A percentile compares a stretch with the other conserved stretches of the same genome.
These are phyloP conservation scores for Prolemur simus DNA, from an alignment of 2,113 vertebrate genomes.

Conservation along the genomic window DNA sequence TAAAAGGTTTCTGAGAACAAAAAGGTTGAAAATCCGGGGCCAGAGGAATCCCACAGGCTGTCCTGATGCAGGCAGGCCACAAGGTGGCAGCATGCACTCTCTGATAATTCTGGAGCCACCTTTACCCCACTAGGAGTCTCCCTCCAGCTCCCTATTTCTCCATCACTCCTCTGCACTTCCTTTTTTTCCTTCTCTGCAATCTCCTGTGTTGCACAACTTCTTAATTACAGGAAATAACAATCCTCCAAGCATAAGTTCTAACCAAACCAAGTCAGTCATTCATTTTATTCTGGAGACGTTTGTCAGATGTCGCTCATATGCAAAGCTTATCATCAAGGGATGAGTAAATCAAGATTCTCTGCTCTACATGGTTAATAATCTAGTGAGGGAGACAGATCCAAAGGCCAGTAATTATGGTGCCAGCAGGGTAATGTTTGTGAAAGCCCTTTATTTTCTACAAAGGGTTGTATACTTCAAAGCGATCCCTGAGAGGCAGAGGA, in stretches of 20 bases:
- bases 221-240: constrained; percentile 17
- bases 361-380: neutral
- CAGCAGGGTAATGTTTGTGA: neutral
- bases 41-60: neutral
- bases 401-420: neutral
- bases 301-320: neutral
- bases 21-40: neutral
- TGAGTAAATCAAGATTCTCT: neutral
- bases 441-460: neutral
- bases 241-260: neutral
- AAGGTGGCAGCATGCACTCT: constrained; percentile 16
- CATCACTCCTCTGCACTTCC: neutral
- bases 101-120: neutral
- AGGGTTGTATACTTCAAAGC: neutral
- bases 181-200: neutral
- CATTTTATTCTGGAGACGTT: neutral
- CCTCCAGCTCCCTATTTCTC: rapidly evolving
- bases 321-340: neutral
- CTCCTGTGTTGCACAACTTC: neutral
- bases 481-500: neutral
- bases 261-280: neutral
- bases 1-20: neutral
- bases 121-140: no score
- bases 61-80: neutral
- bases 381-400: neutral